phyloP scores from a whole-genome alignment of 1,140 invertebrate genomes.

The Caerostris extrusa region DNA sequence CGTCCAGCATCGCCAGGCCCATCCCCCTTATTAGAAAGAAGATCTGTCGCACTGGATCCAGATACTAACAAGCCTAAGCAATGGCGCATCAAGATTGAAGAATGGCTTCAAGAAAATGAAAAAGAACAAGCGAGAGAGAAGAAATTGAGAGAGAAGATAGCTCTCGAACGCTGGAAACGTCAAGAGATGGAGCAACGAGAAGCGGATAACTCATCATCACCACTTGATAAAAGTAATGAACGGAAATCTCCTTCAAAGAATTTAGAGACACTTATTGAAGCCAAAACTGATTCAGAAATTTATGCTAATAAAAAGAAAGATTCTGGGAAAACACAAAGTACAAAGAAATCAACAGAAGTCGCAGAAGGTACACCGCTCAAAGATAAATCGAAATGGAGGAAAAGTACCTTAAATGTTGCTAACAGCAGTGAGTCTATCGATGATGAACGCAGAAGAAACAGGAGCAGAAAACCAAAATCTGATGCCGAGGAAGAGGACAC shows the following conservation, averaged over 20 bases:
- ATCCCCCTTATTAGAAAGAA: conserved; percentile 80
- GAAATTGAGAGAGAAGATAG: conserved; percentile 68
- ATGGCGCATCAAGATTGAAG: conserved; percentile 93
- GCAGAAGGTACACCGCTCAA: conserved; percentile 88
- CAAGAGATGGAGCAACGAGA: conserved; percentile 76
- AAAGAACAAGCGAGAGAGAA: conserved; percentile 85
- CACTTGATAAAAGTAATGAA: conserved; percentile 85
- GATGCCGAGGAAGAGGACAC: conserved; percentile 61
- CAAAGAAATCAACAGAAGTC: conserved; percentile 91
- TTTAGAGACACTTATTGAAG: conserved; percentile 88
- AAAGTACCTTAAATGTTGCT: conserved; percentile 87
- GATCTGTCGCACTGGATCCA: conserved; percentile 74
- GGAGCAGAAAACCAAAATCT: conserved; percentile 62
- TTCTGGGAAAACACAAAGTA: conserved; percentile 90
- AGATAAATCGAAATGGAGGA: conserved; percentile 89
- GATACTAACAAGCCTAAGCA: conserved; percentile 82
- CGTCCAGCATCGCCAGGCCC: conserved; percentile 87
- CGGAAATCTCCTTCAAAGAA: conserved; percentile 82
- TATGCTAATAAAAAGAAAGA: conserved; percentile 80
- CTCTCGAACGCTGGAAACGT: conserved; percentile 77
- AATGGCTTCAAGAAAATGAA: conserved; percentile 93
- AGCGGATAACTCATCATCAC: conserved; percentile 54
- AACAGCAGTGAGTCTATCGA: conserved; percentile 84
- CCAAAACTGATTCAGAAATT: conserved; percentile 80
- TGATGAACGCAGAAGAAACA: conserved; percentile 68